These are phyloP conservation scores for Phalanger gymnotis DNA, from an alignment of 2,797 vertebrate genomes.

Conservation along the genomic window DNA sequence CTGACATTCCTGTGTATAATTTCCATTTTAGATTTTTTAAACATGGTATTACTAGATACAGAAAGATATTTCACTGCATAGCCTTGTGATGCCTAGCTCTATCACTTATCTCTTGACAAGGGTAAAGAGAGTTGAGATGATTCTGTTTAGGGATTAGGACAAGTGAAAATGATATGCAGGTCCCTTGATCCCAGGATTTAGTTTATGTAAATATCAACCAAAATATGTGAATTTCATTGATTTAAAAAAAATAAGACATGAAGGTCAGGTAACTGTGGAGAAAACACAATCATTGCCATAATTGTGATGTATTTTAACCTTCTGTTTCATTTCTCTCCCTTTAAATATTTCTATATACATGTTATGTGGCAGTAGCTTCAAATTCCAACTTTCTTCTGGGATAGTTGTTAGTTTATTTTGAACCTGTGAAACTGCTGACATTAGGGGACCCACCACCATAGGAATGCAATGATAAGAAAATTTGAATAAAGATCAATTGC, in stretches of 20 bases:
- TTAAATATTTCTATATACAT: neutral
- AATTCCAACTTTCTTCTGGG: neutral
- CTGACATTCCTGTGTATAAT: neutral
- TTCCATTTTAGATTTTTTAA: slow-evolving; percentile 20
- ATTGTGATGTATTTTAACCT: neutral
- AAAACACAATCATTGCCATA: neutral
- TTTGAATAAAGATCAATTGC: neutral
- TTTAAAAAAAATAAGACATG: neutral
- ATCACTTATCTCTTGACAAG: slow-evolving; percentile 35
- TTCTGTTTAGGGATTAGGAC: neutral
- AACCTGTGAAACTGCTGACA: neutral
- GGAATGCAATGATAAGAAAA: neutral
- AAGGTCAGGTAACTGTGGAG: neutral
- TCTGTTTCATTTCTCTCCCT: neutral
- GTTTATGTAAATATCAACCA: slow-evolving; percentile 22
- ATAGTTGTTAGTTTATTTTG: neutral
- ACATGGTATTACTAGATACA: slow-evolving; percentile 2
- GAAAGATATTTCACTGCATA: slow-evolving; percentile 46
- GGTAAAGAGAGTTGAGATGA: neutral
- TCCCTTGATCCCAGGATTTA: neutral
- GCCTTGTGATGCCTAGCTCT: neutral
- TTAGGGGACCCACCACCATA: neutral
- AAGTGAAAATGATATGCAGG: slow-evolving; percentile 25
- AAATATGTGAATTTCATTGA: neutral
- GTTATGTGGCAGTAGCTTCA: neutral